Percentiles rank a stretch among this genome's conserved stretches.
Evolutionary conservation across 2,888 invertebrate species (phyloP).

Genomic region (Drosophila anceps): DNA sequence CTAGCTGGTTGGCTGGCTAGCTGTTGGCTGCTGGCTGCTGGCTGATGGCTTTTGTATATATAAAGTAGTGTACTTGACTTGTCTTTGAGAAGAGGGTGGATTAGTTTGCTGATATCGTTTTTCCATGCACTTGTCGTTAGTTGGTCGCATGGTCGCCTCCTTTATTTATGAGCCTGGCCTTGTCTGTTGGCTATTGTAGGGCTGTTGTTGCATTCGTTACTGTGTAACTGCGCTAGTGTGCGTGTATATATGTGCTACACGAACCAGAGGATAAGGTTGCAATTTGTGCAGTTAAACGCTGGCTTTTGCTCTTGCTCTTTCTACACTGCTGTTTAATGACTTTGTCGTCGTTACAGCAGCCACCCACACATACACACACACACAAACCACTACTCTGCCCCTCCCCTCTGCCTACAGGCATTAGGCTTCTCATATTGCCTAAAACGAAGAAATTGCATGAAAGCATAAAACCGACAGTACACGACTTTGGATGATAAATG

Average conservation of each 20-base stretch:
- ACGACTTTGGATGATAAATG: conserved; percentile 82
- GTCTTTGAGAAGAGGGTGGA: conserved; percentile 3
- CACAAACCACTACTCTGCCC: not conserved
- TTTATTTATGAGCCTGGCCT: conserved; percentile 75
- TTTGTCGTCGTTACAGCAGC: conserved; percentile 65
- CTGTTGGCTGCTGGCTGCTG: conserved; percentile 17
- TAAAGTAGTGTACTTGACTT: conserved; percentile 52
- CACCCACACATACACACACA: conserved; percentile 18
- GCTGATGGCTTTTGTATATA: conserved; percentile 46
- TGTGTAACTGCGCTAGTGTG: conserved; percentile 10
- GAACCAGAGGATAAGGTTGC: conserved; percentile 73
- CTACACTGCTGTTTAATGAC: conserved; percentile 72
- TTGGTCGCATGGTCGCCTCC: conserved; percentile 43
- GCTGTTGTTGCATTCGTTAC: conserved; percentile 18
- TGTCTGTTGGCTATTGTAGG: conserved; percentile 37
- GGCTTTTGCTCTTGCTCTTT: conserved; percentile 66
- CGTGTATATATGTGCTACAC: conserved; percentile 27
- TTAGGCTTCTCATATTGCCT: conserved; percentile 73
- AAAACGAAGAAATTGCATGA: conserved; percentile 76
- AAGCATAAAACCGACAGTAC: conserved; percentile 80
- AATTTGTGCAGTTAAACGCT: conserved; percentile 82
- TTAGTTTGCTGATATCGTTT: conserved; percentile 50
- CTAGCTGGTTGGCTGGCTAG: conserved; percentile 12
- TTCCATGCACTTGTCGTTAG: conserved; percentile 62
- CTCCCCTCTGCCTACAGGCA: conserved; percentile 7